Conservation (phyloP, 2,888 invertebrate species). For the Andrena fulva region DNA sequence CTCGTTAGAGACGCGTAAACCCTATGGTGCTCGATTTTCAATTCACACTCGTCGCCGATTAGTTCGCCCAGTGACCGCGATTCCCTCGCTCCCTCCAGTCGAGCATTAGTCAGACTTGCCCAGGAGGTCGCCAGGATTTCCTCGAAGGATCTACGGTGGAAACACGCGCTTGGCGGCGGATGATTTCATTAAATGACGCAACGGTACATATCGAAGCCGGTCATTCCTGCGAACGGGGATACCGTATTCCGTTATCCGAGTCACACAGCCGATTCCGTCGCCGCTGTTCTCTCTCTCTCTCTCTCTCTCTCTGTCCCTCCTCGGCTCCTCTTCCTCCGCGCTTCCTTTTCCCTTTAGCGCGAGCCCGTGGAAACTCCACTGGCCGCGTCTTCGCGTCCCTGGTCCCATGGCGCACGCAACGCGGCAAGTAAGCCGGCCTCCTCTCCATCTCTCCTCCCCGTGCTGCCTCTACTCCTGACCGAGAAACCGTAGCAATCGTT, state of each 20-base stretch:
- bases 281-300: constrained; percentile 7
- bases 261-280: constrained; percentile 9
- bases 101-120: constrained; percentile 23
- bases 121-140: constrained; percentile 33
- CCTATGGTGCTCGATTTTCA: too few relatives aligned
- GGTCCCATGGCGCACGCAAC: too few relatives aligned
- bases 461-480: neutral
- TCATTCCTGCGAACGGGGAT: constrained; percentile 57
- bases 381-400: neutral
- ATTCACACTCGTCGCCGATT: too few relatives aligned
- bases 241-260: constrained; percentile 60
- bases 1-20: too few relatives aligned
- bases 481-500: neutral
- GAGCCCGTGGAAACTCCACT: neutral
- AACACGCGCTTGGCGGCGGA: constrained; percentile 21
- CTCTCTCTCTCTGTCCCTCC: neutral
- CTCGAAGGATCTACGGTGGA: constrained; percentile 36
- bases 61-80: too few relatives aligned
- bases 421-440: neutral
- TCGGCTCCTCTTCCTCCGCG: neutral
- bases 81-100: neutral
- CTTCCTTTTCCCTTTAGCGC: neutral
- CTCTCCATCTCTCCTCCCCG: neutral
- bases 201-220: constrained; percentile 66
- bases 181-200: constrained; percentile 77